phyloP scores from a whole-genome alignment of 2,113 vertebrate genomes.

The Sitta europaea region DNA sequence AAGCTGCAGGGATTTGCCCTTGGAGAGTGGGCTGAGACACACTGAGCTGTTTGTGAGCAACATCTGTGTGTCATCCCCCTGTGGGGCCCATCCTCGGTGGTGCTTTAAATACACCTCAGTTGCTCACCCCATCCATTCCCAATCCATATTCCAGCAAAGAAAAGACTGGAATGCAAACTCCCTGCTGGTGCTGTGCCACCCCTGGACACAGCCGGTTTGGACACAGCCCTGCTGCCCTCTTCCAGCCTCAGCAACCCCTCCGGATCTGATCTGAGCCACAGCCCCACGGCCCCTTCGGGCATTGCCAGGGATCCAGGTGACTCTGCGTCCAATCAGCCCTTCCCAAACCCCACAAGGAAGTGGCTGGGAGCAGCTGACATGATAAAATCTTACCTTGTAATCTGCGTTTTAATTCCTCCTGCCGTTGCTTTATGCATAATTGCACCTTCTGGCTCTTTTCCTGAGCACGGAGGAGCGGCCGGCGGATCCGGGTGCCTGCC shows the following conservation, averaged over 20 bases:
- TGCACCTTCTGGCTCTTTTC: neutral
- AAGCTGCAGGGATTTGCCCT: neutral
- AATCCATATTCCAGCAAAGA: fast-evolving
- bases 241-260: neutral
- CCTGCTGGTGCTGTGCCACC: neutral
- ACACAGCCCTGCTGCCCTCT: neutral
- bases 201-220: fast-evolving
- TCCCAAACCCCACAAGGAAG: neutral
- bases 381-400: conserved; percentile 47
- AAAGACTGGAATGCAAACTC: neutral
- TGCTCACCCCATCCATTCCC: fast-evolving
- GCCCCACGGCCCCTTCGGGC: neutral
- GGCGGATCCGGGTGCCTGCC: neutral
- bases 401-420: neutral
- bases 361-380: neutral
- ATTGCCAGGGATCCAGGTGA: neutral
- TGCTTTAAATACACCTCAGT: neutral
- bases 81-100: fast-evolving
- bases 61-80: neutral
- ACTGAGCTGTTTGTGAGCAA: fast-evolving
- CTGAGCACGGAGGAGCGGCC: neutral
- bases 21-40: neutral
- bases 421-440: conserved; percentile 3
- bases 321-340: neutral
- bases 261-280: neutral